Percentiles rank a stretch among this genome's conserved stretches.
Evolutionary conservation across 2,113 vertebrate genomes (phyloP).

Genomic region (Puffinus mauretanicus): DNA sequence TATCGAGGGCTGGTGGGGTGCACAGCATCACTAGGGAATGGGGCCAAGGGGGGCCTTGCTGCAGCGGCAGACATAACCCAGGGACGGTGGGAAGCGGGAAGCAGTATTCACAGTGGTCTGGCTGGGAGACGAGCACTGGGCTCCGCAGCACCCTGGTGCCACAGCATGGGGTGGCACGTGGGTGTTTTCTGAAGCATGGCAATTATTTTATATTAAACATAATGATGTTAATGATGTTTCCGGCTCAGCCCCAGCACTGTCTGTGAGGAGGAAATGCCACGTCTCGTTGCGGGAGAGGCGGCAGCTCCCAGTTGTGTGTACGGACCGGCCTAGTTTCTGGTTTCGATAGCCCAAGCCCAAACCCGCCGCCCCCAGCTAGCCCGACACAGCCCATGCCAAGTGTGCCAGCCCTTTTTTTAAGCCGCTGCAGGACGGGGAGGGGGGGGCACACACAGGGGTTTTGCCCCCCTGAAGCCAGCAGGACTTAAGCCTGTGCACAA

Average conservation of each 20-base stretch:
- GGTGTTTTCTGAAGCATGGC: background rate
- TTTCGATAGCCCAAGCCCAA: background rate
- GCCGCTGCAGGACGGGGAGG: fast-evolving
- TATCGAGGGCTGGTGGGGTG: fast-evolving
- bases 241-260: background rate
- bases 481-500: background rate
- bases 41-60: no score
- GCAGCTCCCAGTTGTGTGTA: background rate
- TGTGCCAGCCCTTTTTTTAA: background rate
- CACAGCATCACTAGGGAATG: background rate
- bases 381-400: background rate
- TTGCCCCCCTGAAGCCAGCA: background rate
- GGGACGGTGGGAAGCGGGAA: background rate
- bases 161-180: fast-evolving
- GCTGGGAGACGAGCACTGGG: background rate
- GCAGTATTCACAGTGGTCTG: fast-evolving
- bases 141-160: background rate
- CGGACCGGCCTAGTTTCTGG: background rate
- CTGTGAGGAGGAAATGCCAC: background rate
- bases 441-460: no score
- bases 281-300: background rate
- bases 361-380: no score
- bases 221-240: background rate
- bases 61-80: fast-evolving
- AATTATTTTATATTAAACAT: background rate